A percentile compares a stretch with the other conserved stretches of the same genome.
phyloP scores from a whole-genome alignment of 30 jellyfish, hydroid and myxozoan genomes.

The Aurelia sp. region DNA sequence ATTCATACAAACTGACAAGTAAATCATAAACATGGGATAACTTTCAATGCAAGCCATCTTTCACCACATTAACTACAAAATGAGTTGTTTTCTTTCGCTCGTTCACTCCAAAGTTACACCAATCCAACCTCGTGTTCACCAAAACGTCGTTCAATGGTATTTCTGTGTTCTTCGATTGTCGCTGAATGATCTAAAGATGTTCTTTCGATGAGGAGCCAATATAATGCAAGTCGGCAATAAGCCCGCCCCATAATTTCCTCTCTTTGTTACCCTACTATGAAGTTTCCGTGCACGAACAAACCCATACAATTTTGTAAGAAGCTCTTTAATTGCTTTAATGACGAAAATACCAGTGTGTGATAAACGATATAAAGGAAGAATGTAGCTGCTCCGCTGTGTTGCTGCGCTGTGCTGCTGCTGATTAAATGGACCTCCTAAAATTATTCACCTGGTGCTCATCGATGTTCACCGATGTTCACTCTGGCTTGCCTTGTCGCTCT shows the following conservation, averaged over 20 bases:
- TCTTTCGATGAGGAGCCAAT: constrained; percentile 12
- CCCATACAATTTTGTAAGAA: constrained; percentile 10
- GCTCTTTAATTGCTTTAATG: constrained; percentile 35
- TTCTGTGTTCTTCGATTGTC: not conserved
- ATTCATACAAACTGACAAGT: not conserved
- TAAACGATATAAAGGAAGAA: constrained; percentile 7
- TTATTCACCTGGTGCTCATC: too few species aligned
- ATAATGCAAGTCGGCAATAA: constrained; percentile 10
- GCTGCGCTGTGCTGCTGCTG: too few species aligned
- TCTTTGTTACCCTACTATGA: constrained; percentile 35
- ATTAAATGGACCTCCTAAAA: too few species aligned
- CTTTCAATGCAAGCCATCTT: not conserved
- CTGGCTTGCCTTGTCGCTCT: too few species aligned
- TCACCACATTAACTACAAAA: not conserved
- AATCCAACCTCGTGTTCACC: too few species aligned
- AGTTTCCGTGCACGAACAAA: constrained; percentile 51
- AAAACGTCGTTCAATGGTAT: too few species aligned
- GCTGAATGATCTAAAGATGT: not conserved
- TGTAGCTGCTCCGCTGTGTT: not conserved
- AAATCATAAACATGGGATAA: not conserved
- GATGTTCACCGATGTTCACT: too few species aligned
- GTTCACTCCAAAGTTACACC: too few species aligned
- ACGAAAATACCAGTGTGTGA: constrained; percentile 23
- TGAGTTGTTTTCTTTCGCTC: not conserved
- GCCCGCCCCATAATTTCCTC: constrained; percentile 78